These are phyloP conservation scores for Netelia melanura DNA, from an alignment of 2,888 invertebrate species.

Conservation along the genomic window DNA sequence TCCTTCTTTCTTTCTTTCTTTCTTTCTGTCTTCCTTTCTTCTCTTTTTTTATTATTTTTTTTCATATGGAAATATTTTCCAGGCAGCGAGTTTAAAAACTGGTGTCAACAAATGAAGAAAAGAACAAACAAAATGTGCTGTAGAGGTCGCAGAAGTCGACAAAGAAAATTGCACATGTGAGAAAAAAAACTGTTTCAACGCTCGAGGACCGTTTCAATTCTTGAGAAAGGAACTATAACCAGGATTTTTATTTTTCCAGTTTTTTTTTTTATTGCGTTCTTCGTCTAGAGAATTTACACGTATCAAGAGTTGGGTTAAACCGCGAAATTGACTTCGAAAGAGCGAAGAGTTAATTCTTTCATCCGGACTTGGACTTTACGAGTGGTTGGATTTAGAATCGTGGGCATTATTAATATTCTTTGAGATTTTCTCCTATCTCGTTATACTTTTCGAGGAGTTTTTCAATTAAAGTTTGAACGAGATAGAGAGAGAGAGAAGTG, in stretches of 20 bases:
- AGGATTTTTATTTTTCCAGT: background rate
- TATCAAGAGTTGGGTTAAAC: conserved; percentile 8
- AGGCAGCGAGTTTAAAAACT: background rate
- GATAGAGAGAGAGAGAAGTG: conserved; percentile 1
- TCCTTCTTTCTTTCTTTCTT: background rate
- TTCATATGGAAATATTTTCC: background rate
- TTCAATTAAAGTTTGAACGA: conserved; percentile 54
- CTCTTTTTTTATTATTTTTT: background rate
- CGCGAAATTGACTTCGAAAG: conserved; percentile 35
- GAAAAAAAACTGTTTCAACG: conserved; percentile 4
- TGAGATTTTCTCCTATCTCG: conserved; percentile 25
- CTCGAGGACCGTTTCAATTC: conserved; percentile 12
- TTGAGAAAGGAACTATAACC: conserved; percentile 41
- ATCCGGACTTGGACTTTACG: conserved; percentile 24
- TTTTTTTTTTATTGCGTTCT: background rate
- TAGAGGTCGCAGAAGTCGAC: background rate
- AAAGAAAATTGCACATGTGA: conserved; percentile 17
- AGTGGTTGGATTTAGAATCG: conserved; percentile 12
- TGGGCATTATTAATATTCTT: conserved; percentile 38
- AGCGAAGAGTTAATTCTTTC: conserved; percentile 45
- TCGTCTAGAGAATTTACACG: background rate
- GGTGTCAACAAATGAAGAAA: conserved; percentile 12
- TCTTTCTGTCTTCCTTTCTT: background rate
- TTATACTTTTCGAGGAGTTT: conserved; percentile 40
- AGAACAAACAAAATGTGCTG: no score